Percentiles rank a stretch among this genome's conserved stretches.
These are phyloP conservation scores for Disparrhopalites patrizii DNA, from an alignment of 2,888 invertebrate species.

Conservation along the genomic window DNA sequence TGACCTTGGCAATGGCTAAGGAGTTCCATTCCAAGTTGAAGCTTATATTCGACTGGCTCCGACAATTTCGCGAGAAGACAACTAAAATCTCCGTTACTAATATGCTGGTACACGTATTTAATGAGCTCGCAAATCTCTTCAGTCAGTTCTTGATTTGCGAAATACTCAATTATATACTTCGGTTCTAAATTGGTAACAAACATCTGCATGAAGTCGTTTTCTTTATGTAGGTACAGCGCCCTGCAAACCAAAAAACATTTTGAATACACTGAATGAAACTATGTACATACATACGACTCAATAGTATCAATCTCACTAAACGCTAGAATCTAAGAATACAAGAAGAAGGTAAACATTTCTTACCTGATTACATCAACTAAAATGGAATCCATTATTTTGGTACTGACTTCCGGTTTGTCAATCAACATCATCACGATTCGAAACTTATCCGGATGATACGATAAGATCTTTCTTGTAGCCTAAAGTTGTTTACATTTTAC, in stretches of 20 bases:
- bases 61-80: constrained; percentile 9
- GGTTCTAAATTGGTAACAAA: constrained; percentile 37
- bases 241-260: constrained; percentile 9
- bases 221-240: constrained; percentile 27
- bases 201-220: constrained; percentile 27
- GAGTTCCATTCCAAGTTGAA: constrained; percentile 12
- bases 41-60: constrained; percentile 13
- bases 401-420: constrained; percentile 82
- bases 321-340: neutral
- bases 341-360: neutral
- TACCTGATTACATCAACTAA: constrained; percentile 58
- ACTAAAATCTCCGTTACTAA: constrained; percentile 21
- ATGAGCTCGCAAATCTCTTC: constrained; percentile 18
- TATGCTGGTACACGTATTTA: constrained; percentile 7
- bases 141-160: constrained; percentile 25
- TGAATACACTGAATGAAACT: neutral
- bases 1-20: constrained; percentile 5
- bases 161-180: constrained; percentile 26
- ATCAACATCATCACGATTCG: constrained; percentile 75
- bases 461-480: constrained; percentile 21
- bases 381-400: constrained; percentile 69
- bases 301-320: neutral
- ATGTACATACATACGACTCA: neutral
- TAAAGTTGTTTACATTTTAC: too few species aligned
- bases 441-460: constrained; percentile 53